These are phyloP conservation scores for Phalacrocorax brasilianus DNA, from an alignment of 2,113 vertebrate genomes.

Conservation along the genomic window DNA sequence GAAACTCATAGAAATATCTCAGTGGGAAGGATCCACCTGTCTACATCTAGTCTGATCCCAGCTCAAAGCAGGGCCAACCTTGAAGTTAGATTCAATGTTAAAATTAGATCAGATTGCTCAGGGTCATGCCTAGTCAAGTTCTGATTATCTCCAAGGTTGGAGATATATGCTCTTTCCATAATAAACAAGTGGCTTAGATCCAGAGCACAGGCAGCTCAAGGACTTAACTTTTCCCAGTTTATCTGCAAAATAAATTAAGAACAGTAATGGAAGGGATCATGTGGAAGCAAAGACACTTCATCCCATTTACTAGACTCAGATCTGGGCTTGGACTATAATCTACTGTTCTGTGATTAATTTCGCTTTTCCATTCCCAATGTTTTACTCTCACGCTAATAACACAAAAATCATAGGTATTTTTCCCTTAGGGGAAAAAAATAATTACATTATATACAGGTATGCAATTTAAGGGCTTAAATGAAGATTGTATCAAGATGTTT, in stretches of 20 bases:
- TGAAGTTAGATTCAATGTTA: neutral
- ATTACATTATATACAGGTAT: neutral
- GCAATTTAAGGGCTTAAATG: neutral
- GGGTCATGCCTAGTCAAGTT: neutral
- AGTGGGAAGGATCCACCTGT: neutral
- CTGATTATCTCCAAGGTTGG: constrained; percentile 31
- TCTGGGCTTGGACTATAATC: neutral
- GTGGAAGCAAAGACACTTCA: neutral
- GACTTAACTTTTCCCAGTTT: constrained; percentile 13
- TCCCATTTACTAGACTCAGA: neutral
- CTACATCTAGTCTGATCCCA: neutral
- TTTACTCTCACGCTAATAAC: neutral
- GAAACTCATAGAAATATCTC: neutral
- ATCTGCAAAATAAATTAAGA: constrained; percentile 7
- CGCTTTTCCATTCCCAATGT: neutral
- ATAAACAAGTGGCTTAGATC: constrained; percentile 4
- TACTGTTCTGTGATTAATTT: neutral
- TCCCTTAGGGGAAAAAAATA: neutral
- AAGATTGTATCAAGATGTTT: neutral
- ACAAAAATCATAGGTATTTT: neutral
- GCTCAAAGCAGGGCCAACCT: neutral
- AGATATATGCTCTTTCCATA: neutral
- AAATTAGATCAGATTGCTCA: constrained; percentile 1
- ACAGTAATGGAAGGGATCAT: neutral
- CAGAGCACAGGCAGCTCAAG: constrained; percentile 30